Conservation (phyloP, 2,113 vertebrate species). For the Larimichthys polyactis region DNA sequence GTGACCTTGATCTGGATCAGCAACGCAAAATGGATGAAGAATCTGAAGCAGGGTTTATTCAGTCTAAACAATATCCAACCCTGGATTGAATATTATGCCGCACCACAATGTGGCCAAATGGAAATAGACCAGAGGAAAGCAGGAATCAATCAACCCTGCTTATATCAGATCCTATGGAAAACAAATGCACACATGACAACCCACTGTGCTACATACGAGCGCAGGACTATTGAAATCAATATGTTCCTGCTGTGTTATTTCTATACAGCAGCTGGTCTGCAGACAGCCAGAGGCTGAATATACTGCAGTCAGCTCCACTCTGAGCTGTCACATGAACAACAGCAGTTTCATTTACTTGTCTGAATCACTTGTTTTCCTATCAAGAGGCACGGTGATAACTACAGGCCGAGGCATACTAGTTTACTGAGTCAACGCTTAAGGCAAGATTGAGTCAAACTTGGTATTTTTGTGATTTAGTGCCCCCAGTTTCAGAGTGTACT, state of each 20-base stretch:
- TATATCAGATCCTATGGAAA: not conserved
- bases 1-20: not conserved
- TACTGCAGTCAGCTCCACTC: not conserved
- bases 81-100: not conserved
- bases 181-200: not conserved
- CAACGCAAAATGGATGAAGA: not conserved
- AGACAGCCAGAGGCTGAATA: not conserved
- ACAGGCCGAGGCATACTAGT: not conserved
- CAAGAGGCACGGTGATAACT: not conserved
- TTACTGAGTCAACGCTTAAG: too few relatives aligned
- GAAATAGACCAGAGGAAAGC: not conserved
- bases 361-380: not conserved
- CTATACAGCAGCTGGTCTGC: not conserved
- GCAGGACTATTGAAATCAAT: constrained; percentile 33
- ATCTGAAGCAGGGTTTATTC: not conserved
- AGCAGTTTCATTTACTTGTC: not conserved
- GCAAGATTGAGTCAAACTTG: too few relatives aligned
- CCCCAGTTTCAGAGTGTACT: too few relatives aligned
- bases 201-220: not conserved
- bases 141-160: not conserved
- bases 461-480: too few relatives aligned
- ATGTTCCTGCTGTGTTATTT: constrained; percentile 5
- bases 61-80: not conserved
- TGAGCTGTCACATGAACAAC: not conserved
- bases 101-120: not conserved